These are phyloP conservation scores for Dasysyrphus tricinctus DNA, from an alignment of 2,888 invertebrate genomes.

Conservation along the genomic window DNA sequence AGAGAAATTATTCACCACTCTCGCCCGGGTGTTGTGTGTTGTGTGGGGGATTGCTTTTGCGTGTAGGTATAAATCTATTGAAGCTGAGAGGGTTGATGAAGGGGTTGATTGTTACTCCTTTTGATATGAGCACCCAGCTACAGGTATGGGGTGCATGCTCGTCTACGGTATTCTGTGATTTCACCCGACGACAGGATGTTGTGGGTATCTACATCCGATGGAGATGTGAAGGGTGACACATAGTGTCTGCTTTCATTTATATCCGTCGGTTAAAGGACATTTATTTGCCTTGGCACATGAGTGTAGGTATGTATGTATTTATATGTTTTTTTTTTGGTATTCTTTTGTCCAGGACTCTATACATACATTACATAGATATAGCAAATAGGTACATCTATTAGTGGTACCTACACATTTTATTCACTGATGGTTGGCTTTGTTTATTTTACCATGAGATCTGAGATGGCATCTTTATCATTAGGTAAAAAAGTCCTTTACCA, in stretches of 20 bases:
- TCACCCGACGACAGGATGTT: conserved; percentile 55
- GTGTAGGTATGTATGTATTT: neutral
- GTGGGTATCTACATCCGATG: conserved; percentile 48
- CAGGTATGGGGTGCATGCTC: conserved; percentile 57
- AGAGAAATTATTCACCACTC: conserved; percentile 56
- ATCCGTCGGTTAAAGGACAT: conserved; percentile 22
- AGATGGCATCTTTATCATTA: conserved; percentile 51
- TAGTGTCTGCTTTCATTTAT: conserved; percentile 53
- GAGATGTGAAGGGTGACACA: conserved; percentile 56
- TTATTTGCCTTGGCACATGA: neutral
- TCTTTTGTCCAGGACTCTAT: neutral
- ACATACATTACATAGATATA: neutral
- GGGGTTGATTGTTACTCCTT: neutral
- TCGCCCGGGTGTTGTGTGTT: conserved; percentile 64
- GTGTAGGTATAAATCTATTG: conserved; percentile 50
- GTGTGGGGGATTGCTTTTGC: conserved; percentile 67
- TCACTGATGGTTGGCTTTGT: conserved; percentile 18
- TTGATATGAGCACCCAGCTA: conserved; percentile 45
- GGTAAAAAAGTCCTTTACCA: conserved; percentile 29
- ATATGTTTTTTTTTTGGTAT: neutral
- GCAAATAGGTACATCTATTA: neutral
- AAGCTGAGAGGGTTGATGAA: neutral
- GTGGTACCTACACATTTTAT: conserved; percentile 12
- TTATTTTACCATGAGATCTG: conserved; percentile 16
- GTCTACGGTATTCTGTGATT: conserved; percentile 39